Base-by-base conservation (phyloP, 2,113 vertebrate species). In the Amblyornis subalaris region DNA sequence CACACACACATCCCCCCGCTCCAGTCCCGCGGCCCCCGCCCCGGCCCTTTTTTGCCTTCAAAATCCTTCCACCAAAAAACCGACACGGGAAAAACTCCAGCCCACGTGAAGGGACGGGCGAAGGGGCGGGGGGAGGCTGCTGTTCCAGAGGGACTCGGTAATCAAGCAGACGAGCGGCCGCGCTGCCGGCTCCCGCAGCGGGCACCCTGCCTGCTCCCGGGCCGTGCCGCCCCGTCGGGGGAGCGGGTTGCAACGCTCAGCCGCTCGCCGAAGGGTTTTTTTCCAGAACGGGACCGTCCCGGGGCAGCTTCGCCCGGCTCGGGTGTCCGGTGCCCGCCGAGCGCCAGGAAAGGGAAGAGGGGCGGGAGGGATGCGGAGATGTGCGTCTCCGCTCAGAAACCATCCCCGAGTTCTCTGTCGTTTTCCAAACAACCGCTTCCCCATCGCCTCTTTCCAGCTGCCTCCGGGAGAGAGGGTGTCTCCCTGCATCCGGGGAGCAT, bases 61-160 rank as follows among this genome's bases (percentile, higher is more conserved):
- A 74, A 92, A 88, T 33, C 76, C 48, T 93, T 96, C 93, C 88
- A 89, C 93, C 76, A 36, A 93, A 92, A 81, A 93, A 72, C 14
- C 17, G 65, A 88, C 25, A 13, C 66, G 77, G 84, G 90, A 95
- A 86, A 71, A 86, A 53, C 78, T 96, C 95, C 96, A 96, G 94
- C 85, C 96, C 97, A 96, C 96, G 95, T 90, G 85, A 97, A 97
- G 89, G 91, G 69, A 78, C 42, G 36, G 76, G 65, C n/a, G 80
- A 74, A 47, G 65, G 33, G 70, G 57, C 44, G 45, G 47, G 54
- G 50, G 29, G 18, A 26, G n/a, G 36, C n/a, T 74, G 74, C 23
- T 74, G 73, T 80, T 84, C 69, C 53, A 71, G 81, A 44, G 86
- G 58, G 58, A 65, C 25, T 2, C 54, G 16, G 45, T 92, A 88